Evolutionary conservation across 2,888 invertebrate genomes (phyloP).

Genomic region (Heliconius ethilla): DNA sequence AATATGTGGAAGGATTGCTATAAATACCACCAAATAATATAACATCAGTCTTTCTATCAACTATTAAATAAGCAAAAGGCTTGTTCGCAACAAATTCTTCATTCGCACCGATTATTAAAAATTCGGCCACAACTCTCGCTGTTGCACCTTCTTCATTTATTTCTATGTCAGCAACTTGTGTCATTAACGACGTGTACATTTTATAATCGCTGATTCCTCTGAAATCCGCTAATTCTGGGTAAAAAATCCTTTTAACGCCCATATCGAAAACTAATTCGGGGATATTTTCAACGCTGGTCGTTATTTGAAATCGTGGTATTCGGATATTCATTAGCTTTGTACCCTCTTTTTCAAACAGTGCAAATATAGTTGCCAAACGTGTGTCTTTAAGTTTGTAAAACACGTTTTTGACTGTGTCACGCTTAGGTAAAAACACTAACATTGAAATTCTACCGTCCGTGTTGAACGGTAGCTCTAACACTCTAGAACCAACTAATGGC

Average conservation of each 20-base stretch:
- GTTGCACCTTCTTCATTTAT: constrained; percentile 60
- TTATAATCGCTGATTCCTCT: constrained; percentile 58
- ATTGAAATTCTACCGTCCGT: constrained; percentile 54
- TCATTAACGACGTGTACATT: constrained; percentile 61
- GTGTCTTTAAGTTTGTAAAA: constrained; percentile 57
- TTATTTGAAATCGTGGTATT: constrained; percentile 63
- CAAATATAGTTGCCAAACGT: constrained; percentile 58
- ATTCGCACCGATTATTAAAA: constrained; percentile 41
- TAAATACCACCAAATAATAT: constrained; percentile 67
- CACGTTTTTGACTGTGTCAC: constrained; percentile 54
- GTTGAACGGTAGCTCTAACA: constrained; percentile 61
- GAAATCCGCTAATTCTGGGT: constrained; percentile 58
- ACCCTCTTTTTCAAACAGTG: constrained; percentile 51
- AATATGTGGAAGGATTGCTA: constrained; percentile 54
- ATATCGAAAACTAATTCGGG: constrained; percentile 65
- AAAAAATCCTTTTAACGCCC: constrained; percentile 65
- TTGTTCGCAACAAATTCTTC: constrained; percentile 56
- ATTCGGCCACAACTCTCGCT: constrained; percentile 49
- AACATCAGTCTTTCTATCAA: constrained; percentile 61
- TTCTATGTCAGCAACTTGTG: constrained; percentile 59
- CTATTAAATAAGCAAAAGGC: constrained; percentile 64
- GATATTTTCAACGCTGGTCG: constrained; percentile 57
- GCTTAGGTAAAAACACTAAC: constrained; percentile 60
- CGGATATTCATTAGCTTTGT: constrained; percentile 55
- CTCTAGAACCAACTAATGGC: constrained; percentile 53